Evolutionary conservation across 2,888 invertebrate genomes (phyloP).

Genomic region (Tanypteryx hageni): DNA sequence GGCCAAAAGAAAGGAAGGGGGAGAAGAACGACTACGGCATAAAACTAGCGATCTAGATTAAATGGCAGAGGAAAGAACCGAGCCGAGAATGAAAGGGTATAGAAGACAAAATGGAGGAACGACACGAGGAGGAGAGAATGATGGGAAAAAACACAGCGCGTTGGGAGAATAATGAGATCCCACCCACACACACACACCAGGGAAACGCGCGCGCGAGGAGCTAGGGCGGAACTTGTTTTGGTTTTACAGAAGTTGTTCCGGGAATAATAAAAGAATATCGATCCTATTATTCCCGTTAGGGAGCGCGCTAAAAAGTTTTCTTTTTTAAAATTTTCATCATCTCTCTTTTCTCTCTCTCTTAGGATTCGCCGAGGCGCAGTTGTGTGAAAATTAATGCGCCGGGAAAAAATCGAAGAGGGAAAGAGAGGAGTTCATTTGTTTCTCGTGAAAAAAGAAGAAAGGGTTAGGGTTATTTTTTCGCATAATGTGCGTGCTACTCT

Average conservation of each 20-base stretch:
- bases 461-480: neutral
- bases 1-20: too few species aligned
- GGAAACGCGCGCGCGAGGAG: neutral
- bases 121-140: too few species aligned
- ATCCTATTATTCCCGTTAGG: neutral
- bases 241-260: constrained; percentile 21
- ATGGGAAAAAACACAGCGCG: neutral
- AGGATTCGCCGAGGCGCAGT: neutral
- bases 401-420: neutral
- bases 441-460: neutral
- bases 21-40: too few species aligned
- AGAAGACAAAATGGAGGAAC: too few species aligned
- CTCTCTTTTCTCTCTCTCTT: neutral
- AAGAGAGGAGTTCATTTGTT: neutral
- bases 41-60: too few species aligned
- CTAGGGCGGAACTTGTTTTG: constrained; percentile 23
- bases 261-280: constrained; percentile 25
- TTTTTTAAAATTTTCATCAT: neutral
- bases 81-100: too few species aligned
- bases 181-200: neutral
- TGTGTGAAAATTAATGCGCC: neutral
- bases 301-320: neutral
- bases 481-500: neutral
- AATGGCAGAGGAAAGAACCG: too few species aligned
- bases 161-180: constrained; percentile 5